These are phyloP conservation scores for Eurystomus gularis DNA, from an alignment of 2,113 vertebrate genomes.

Conservation along the genomic window DNA sequence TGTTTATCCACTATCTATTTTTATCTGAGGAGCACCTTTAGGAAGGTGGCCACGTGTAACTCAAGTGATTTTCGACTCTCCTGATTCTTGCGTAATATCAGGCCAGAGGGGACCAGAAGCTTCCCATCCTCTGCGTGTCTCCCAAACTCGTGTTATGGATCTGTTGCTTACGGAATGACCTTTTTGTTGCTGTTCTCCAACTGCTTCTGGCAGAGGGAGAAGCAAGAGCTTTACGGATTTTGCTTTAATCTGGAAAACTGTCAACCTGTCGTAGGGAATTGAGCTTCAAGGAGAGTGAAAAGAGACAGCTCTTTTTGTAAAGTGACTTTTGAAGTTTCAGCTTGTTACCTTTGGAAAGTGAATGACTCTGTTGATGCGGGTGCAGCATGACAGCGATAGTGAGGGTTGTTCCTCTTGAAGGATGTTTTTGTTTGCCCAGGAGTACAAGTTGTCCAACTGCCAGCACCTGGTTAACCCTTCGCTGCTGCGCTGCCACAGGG, in stretches of 20 bases:
- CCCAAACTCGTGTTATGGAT: background rate
- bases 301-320: background rate
- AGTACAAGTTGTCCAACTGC: background rate
- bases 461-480: background rate
- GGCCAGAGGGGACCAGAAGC: background rate
- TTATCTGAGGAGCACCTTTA: background rate
- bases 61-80: background rate
- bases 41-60: background rate
- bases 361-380: background rate
- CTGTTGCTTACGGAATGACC: background rate
- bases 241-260: background rate
- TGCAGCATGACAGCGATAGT: background rate
- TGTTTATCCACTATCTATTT: background rate
- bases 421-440: background rate
- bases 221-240: background rate
- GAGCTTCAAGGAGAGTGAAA: background rate
- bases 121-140: background rate
- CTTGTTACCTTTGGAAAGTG: background rate
- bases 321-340: background rate
- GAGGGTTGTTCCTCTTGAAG: background rate
- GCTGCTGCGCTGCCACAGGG: background rate
- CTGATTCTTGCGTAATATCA: background rate
- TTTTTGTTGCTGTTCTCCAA: background rate
- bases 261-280: background rate
- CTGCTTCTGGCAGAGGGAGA: background rate